Conservation (phyloP, 2,888 invertebrate genomes). For the Leptinotarsa rubiginosa region DNA sequence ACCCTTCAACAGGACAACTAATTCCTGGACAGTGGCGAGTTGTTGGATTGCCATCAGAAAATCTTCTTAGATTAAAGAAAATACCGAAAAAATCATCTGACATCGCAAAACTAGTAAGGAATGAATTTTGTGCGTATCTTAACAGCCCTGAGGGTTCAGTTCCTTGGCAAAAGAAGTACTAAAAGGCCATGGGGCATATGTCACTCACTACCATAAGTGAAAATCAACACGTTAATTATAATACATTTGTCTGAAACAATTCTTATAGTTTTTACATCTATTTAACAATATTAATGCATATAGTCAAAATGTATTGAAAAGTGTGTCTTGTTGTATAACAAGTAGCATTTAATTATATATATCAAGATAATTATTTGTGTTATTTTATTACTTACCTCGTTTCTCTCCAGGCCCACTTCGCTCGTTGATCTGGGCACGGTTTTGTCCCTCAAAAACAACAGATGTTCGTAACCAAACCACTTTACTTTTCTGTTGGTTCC, state of each 20-base stretch:
- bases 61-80: neutral
- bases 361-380: conserved; percentile 6
- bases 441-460: too few relatives aligned
- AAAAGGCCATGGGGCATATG: conserved; percentile 6
- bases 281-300: conserved; percentile 6
- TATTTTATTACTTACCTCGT: conserved; percentile 5
- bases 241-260: conserved; percentile 1
- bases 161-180: neutral
- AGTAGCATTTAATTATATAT: neutral
- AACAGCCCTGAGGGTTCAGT: too few relatives aligned
- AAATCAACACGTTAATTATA: conserved; percentile 10
- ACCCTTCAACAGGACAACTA: neutral
- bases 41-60: conserved; percentile 9
- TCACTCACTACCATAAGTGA: conserved; percentile 10
- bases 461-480: conserved; percentile 1
- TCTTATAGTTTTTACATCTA: conserved; percentile 10
- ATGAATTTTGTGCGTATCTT: too few relatives aligned
- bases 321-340: neutral
- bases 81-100: too few relatives aligned
- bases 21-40: conserved; percentile 6
- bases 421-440: too few relatives aligned
- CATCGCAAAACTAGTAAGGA: too few relatives aligned
- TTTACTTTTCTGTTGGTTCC: neutral
- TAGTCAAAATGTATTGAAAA: neutral
- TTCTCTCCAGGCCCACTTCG: neutral